These are phyloP conservation scores for Zeugodacus cucurbitae DNA, from an alignment of 1,140 invertebrate species.

Conservation along the genomic window DNA sequence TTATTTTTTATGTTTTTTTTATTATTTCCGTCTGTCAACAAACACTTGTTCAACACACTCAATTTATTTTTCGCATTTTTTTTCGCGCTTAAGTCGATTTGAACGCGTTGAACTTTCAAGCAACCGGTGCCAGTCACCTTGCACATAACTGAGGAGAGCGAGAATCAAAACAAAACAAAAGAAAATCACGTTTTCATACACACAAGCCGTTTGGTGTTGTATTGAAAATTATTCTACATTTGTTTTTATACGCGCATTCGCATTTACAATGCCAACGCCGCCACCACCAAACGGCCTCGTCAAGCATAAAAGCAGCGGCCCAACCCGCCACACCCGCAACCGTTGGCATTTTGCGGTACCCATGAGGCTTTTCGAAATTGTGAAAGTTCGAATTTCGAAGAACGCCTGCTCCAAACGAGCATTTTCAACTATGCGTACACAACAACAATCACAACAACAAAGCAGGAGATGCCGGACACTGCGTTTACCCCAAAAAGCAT, in stretches of 20 bases:
- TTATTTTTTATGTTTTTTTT: neutral
- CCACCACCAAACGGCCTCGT: neutral
- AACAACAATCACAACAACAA: too few species aligned
- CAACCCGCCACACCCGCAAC: neutral
- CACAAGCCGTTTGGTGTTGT: neutral
- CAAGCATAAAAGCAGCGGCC: too few species aligned
- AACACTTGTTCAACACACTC: neutral
- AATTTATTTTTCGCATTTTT: neutral
- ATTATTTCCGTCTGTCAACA: neutral
- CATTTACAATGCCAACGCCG: neutral
- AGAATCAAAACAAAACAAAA: slow-evolving; percentile 12
- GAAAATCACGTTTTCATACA: neutral
- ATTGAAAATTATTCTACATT: neutral
- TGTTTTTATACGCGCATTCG: slow-evolving; percentile 30
- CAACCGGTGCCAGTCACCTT: neutral
- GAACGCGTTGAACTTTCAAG: neutral
- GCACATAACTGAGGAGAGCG: neutral
- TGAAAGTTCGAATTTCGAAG: slow-evolving; percentile 12
- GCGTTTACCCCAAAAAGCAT: neutral
- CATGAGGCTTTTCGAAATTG: neutral
- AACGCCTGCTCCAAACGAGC: neutral
- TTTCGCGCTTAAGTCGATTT: neutral
- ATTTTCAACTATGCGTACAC: neutral
- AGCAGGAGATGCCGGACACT: slow-evolving; percentile 5
- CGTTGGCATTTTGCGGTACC: neutral